These are phyloP conservation scores for Anser cygnoides DNA, from an alignment of 2,113 vertebrate genomes.

Conservation along the genomic window DNA sequence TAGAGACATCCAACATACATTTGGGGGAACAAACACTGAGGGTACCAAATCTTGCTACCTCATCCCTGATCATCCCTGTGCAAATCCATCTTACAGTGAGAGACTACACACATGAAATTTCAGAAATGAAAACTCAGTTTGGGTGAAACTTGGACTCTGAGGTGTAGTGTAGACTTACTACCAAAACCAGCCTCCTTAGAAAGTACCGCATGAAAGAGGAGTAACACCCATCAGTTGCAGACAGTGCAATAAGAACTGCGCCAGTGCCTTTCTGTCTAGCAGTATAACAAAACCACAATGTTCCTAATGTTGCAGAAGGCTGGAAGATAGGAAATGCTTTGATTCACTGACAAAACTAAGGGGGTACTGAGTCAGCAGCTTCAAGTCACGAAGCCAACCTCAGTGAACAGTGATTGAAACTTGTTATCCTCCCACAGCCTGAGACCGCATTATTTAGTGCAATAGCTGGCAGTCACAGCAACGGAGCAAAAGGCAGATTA, in stretches of 20 bases:
- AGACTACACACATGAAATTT: background rate
- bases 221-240: background rate
- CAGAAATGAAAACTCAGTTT: background rate
- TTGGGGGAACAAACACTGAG: background rate
- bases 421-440: background rate
- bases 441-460: accelerated
- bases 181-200: background rate
- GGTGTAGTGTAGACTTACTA: background rate
- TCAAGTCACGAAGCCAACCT: background rate
- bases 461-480: background rate
- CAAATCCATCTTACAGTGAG: background rate
- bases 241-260: background rate
- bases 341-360: background rate
- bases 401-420: background rate
- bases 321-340: background rate
- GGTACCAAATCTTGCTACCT: background rate
- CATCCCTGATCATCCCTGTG: background rate
- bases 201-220: background rate
- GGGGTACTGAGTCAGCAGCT: background rate
- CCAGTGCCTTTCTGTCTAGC: background rate
- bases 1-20: background rate
- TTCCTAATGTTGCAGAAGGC: background rate
- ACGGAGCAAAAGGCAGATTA: slow-evolving; percentile 15
- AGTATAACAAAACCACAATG: background rate
- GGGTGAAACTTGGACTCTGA: background rate